Conservation (phyloP, 30 jellyfish, hydroid and myxozoan genomes). For the Hydractinia symbiolongicarpus region DNA sequence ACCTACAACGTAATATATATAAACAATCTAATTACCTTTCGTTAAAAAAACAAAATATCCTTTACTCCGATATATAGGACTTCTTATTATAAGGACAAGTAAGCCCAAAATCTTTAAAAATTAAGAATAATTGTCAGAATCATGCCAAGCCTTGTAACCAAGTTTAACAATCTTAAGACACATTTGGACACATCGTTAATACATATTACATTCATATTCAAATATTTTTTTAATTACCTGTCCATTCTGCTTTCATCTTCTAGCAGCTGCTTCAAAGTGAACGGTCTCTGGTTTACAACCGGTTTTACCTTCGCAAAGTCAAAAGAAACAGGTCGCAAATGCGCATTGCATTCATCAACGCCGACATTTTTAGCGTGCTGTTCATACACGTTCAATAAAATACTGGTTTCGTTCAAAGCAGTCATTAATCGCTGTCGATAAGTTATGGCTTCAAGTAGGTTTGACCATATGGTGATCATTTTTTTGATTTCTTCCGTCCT, state of each 20-base stretch:
- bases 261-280: conserved; percentile 35
- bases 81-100: no score
- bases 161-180: no score
- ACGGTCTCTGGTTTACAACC: conserved; percentile 40
- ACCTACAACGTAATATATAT: conserved; percentile 20
- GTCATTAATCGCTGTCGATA: conserved; percentile 57
- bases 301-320: conserved; percentile 67
- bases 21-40: background rate
- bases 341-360: conserved; percentile 64
- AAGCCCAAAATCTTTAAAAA: no score
- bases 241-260: conserved; percentile 64
- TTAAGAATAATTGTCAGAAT: no score
- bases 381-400: conserved; percentile 37
- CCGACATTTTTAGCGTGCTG: conserved; percentile 49
- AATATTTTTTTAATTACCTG: conserved; percentile 29
- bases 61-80: background rate
- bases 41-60: background rate
- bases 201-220: no score
- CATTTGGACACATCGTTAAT: no score
- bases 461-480: conserved; percentile 53
- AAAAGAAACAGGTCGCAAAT: conserved; percentile 58
- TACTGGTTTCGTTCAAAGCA: conserved; percentile 52
- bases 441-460: conserved; percentile 49
- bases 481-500: conserved; percentile 43
- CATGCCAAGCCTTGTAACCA: no score